phyloP scores from a whole-genome alignment of 2,888 invertebrate species.

The Enchytraeus crypticus region DNA sequence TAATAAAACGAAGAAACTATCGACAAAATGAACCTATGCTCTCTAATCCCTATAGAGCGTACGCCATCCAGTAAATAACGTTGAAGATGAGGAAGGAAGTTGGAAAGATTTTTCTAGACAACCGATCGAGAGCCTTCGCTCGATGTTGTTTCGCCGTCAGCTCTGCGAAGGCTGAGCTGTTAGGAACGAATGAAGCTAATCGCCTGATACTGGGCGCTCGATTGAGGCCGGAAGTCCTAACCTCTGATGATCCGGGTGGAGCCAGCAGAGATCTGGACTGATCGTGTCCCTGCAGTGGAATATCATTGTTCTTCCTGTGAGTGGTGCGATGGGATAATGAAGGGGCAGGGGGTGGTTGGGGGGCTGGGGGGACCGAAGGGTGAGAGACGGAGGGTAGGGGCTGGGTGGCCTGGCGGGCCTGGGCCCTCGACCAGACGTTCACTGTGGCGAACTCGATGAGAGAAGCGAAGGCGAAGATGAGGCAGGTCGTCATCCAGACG shows the following conservation, averaged over 20 bases:
- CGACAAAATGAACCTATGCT: no score
- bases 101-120: not conserved
- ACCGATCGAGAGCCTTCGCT: not conserved
- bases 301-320: not conserved
- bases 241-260: not conserved
- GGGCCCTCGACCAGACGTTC: conserved; percentile 30
- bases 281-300: not conserved
- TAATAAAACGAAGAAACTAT: no score
- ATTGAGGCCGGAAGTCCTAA: not conserved
- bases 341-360: not conserved
- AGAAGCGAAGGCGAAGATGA: conserved; percentile 32
- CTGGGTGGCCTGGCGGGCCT: conserved; percentile 8
- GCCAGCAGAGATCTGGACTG: not conserved
- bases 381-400: not conserved
- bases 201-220: not conserved
- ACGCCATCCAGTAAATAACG: not conserved
- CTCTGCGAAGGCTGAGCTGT: not conserved
- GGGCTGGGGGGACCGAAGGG: not conserved
- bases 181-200: not conserved
- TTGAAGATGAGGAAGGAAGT: not conserved
- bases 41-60: not conserved
- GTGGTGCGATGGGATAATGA: not conserved
- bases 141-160: not conserved
- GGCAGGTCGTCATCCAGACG: conserved; percentile 34
- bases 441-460: conserved; percentile 32